Base-by-base conservation (phyloP, 2,113 vertebrate species). In the Suricata suricatta region DNA sequence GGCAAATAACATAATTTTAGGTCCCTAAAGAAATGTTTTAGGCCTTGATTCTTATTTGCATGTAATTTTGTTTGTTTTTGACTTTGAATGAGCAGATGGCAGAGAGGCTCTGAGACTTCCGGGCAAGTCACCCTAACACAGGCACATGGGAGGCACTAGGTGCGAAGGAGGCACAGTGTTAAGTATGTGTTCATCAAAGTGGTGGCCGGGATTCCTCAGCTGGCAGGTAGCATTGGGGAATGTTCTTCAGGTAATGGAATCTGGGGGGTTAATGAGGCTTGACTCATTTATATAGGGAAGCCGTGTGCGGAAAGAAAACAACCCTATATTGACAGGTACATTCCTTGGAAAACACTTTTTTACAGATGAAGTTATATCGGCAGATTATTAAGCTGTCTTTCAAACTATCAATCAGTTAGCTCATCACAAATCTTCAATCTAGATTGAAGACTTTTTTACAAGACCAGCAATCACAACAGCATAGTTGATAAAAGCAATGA, bases 61-160 rank as follows among this genome's bases (percentile, higher is more conserved):
- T 19, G 9, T 3, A 33, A 27, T 87, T 77, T 94, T 96, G 90
- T 96, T 97, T 96, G 68, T 38, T 95, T 96, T 89, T 82, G 35
- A 31, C 76, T 68, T 93, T 85, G 88, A 68, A 91, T 14, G 57
- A 96, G 60, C 88, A 80, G 92, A 81, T 84, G 96, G 89, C 27
- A 33, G 25, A 76, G 27, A 85, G 21, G 72, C 41, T 90, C 41
- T 72, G 57, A 79, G 90, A 92, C 35, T 82, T 92, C 60, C 27
- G 60, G n/a, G 19, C 6, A 13, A 88, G 66, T 80, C 83, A 85
- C 23, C 38, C 31, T 57, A 47, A 71, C 21, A 12, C 57, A 21
- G 2, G 57, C 63, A 81, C 77, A 54, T 17, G 17, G 15, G 52
- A 54, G 0, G 79, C 69, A 13, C 64, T 86, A 76, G 92, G 60